Base-by-base conservation (phyloP, 2,888 invertebrate genomes). In the Eugnorisma glareosa region DNA sequence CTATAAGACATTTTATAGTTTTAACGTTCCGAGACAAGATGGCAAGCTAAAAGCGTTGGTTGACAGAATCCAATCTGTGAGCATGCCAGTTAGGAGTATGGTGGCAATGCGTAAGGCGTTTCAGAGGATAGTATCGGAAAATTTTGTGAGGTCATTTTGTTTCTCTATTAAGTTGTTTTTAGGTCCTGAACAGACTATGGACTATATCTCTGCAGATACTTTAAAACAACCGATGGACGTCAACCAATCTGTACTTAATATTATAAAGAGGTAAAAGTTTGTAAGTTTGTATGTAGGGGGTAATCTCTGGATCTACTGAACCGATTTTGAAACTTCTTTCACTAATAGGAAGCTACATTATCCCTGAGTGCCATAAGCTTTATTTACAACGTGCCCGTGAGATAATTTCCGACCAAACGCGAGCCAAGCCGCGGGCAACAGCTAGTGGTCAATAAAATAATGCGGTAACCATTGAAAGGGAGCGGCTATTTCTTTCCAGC, bases 61-160 rank as follows among this genome's bases (percentile, higher is more conserved):
- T 92, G 93, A 92, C 91, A 89, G 90, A 92, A 94, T 94, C 92
- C 93, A 94, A 94, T 94, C 91, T 92, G 83, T 80, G 84, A 89
- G 88, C 83, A 82, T 81, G 91, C 85, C 89, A 90, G 90, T 90
- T 89, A 84, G 69, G 54, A 21, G 54, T 91, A 88, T 67, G 73
- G 85, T 89, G 83, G 73, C 92, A 72, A 89, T 82, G 73, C 31
- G n/a, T 61, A 21, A 2, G 18, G 8, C 13, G 4, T 73, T 0
- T 31, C 57, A 8, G 10, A 5, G 28, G 72, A 76, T 4, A 57
- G 18, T 59, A 11, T 2, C 3, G 6, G 21, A 15, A 37, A 35
- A 63, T 15, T 37, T 7, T 37, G 2, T 37, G 0, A 37, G 37
- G 37, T 63, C 13, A 37, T 63, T 63, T 63, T 13, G 0, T 24